These are phyloP conservation scores for Crossocerus cetratus DNA, from an alignment of 2,888 invertebrate species.

Conservation along the genomic window DNA sequence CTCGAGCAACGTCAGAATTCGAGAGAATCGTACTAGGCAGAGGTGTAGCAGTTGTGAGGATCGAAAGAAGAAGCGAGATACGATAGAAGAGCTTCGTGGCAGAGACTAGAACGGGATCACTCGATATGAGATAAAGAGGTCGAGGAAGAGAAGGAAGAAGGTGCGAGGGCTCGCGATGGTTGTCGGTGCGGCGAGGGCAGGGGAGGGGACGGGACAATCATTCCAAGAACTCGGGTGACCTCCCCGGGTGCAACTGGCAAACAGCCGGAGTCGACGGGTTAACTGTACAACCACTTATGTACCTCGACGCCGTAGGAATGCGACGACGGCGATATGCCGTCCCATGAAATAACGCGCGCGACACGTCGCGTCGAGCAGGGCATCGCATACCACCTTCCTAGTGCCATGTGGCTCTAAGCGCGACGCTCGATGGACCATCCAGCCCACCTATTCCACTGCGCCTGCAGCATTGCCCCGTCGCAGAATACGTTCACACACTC, in stretches of 20 bases:
- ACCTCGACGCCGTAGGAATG: conserved; percentile 65
- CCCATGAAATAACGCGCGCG: conserved; percentile 59
- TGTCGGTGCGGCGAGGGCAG: neutral
- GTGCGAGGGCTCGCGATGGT: conserved; percentile 11
- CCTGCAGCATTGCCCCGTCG: neutral
- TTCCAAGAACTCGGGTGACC: conserved; percentile 69
- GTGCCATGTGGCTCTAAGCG: too few species aligned
- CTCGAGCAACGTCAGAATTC: too few species aligned
- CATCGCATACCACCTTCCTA: too few species aligned
- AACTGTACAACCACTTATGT: conserved; percentile 74
- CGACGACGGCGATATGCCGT: conserved; percentile 57
- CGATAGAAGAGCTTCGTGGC: too few species aligned
- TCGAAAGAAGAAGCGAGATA: too few species aligned
- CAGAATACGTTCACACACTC: neutral
- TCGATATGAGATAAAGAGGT: conserved; percentile 14
- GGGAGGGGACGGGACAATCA: conserved; percentile 49
- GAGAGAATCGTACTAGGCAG: too few species aligned
- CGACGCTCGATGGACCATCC: too few species aligned
- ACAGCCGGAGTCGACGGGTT: conserved; percentile 63
- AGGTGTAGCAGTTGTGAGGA: too few species aligned
- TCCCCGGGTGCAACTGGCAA: conserved; percentile 64
- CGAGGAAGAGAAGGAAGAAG: neutral
- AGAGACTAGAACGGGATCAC: too few species aligned
- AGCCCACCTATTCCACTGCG: too few species aligned
- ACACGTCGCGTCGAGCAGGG: conserved; percentile 37